phyloP scores from a whole-genome alignment of 2,113 vertebrate species.

The Capricornis sumatraensis region DNA sequence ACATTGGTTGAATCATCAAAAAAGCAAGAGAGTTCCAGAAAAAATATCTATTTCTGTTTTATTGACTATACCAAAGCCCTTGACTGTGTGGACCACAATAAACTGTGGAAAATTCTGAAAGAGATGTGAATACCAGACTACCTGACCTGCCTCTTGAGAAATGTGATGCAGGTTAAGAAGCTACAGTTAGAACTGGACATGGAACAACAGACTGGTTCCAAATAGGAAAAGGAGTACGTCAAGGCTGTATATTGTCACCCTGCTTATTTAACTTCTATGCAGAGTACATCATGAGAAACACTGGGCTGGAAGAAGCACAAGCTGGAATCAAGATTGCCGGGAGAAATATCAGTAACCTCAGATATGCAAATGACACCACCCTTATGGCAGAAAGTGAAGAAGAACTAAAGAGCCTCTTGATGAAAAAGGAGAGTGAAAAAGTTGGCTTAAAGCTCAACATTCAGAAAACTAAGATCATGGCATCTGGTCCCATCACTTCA shows the following conservation, averaged over 20 bases:
- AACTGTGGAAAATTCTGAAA: neutral
- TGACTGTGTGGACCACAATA: neutral
- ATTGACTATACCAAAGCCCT: neutral
- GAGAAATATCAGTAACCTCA: neutral
- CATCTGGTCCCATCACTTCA: neutral
- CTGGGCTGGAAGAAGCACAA: neutral
- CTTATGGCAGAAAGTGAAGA: neutral
- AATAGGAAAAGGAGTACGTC: neutral
- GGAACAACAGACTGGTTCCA: neutral
- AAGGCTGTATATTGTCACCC: neutral
- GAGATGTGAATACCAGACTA: neutral
- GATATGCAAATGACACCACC: neutral
- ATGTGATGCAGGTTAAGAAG: neutral
- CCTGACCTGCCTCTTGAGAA: neutral
- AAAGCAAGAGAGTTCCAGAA: neutral
- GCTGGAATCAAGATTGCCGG: neutral
- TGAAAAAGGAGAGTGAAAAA: neutral
- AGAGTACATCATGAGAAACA: neutral
- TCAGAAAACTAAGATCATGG: neutral
- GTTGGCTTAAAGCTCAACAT: neutral
- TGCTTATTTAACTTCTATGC: neutral
- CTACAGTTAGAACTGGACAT: neutral
- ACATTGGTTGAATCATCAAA: neutral
- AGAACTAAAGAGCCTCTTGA: neutral
- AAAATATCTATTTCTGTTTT: neutral